Evolutionary conservation across 2,888 invertebrate species (phyloP).

Genomic region (Sinotaia quadrata): DNA sequence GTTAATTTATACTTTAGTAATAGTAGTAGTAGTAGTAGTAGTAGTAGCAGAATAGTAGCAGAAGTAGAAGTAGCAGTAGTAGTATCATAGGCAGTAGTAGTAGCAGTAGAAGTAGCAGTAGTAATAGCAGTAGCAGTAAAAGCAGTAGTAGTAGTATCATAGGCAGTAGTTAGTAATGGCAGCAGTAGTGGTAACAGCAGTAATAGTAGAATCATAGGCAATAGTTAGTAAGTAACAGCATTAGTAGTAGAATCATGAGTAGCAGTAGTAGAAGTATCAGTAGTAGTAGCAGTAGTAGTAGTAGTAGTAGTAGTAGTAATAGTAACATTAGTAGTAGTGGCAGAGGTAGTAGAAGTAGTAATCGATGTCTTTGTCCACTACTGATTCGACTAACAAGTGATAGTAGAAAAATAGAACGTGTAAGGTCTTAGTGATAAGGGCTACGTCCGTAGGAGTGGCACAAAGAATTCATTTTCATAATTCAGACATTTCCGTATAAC

Average conservation of each 20-base stretch:
- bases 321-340: neutral
- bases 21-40: neutral
- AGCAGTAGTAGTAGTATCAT: neutral
- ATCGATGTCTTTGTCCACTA: too few relatives aligned
- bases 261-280: neutral
- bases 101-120: neutral
- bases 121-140: neutral
- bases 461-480: too few relatives aligned
- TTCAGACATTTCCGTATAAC: too few relatives aligned
- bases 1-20: too few relatives aligned
- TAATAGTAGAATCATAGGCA: neutral
- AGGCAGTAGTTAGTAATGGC: neutral
- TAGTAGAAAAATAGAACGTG: too few relatives aligned
- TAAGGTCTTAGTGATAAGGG: too few relatives aligned
- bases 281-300: neutral
- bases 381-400: too few relatives aligned
- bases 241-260: neutral
- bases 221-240: neutral
- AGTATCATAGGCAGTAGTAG: neutral
- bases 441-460: too few relatives aligned
- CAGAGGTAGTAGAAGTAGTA: neutral
- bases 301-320: neutral
- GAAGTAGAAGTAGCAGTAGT: slow-evolving; percentile 1
- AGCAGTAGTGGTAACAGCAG: neutral
- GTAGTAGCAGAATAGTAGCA: slow-evolving; percentile 9